Conservation (phyloP, 2,113 vertebrate genomes). For the Cyprinodon brontotheroides region DNA sequence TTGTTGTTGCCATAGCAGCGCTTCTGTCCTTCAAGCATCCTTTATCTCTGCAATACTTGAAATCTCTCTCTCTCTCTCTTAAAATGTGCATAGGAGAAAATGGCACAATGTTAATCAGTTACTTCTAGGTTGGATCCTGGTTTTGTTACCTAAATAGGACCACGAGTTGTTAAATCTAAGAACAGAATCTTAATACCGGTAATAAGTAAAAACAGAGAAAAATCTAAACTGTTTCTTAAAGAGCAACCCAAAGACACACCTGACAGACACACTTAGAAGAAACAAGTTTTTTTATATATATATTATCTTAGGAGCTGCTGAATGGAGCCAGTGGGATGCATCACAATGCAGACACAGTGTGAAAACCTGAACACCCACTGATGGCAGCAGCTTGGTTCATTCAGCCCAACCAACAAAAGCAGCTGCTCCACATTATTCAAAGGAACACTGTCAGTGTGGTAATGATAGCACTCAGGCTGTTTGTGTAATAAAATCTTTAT, state of each 20-base stretch:
- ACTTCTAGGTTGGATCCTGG: not conserved
- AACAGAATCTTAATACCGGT: too few species aligned
- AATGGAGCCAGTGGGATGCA: not conserved
- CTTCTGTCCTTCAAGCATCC: constrained; percentile 20
- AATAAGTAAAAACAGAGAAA: too few species aligned
- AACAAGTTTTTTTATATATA: not conserved
- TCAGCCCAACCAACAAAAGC: not conserved
- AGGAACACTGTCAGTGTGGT: not conserved
- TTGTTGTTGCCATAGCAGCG: constrained; percentile 43
- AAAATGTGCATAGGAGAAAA: not conserved
- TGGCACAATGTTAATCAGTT: not conserved
- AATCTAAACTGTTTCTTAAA: too few species aligned
- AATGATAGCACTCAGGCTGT: not conserved
- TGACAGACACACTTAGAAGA: not conserved
- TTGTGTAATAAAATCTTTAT: not conserved
- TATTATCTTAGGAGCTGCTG: not conserved
- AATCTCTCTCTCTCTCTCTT: not conserved
- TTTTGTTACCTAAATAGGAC: too few species aligned
- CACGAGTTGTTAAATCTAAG: too few species aligned
- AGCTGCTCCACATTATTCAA: not conserved
- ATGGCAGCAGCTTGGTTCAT: not conserved
- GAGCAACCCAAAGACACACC: not conserved
- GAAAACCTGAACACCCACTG: not conserved
- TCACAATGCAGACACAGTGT: not conserved
- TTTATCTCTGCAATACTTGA: constrained; percentile 10